Base-by-base conservation (phyloP, 1,140 invertebrate genomes). In the Berghia stephanieae region DNA sequence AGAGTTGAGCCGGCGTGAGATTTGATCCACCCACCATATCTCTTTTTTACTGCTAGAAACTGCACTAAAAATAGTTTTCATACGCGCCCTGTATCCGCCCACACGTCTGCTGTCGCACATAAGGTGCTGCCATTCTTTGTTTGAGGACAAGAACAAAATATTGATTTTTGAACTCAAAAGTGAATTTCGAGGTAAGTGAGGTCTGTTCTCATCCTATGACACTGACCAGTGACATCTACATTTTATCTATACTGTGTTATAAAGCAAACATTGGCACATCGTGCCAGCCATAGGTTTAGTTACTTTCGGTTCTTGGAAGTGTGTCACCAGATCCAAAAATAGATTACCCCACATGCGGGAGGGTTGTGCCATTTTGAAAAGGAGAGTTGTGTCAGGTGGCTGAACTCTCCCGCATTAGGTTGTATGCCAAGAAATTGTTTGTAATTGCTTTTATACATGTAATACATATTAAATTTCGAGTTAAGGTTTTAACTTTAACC, bases 351-450 rank as follows among this genome's bases (percentile, higher is more conserved):
- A 10, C 16, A 16, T 38, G 13, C 16, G 67, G 67, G 24, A 40
- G 36, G 24, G 67, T 69, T 69, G 67, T 8, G 67, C 36, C 67
- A 69, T 8, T 31, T 16, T 16, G 67, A 16, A 27, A 42, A 16
- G 67, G 67, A 42, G 38, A 27, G 67, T 34, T 69, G 31, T 16
- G 67, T 18, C 67, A 38, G 27, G 60, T 69, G 67, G 13, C 67
- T 42, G 27, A 42, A 69, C 38, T 69, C 38, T 71, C 18, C 34
- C 42, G 46, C 46, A n/a, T 71, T 16, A 42, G n/a, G n/a, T n/a
- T n/a, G n/a, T n/a, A n/a, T n/a, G n/a, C n/a, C n/a, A n/a, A n/a
- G n/a, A n/a, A n/a, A n/a, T n/a, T n/a, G n/a, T n/a, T n/a, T n/a
- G n/a, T n/a, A n/a, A n/a, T n/a, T n/a, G n/a, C n/a, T n/a, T n/a